Base-by-base conservation (phyloP, 2,888 invertebrate genomes). In the Vanessa cardui region DNA sequence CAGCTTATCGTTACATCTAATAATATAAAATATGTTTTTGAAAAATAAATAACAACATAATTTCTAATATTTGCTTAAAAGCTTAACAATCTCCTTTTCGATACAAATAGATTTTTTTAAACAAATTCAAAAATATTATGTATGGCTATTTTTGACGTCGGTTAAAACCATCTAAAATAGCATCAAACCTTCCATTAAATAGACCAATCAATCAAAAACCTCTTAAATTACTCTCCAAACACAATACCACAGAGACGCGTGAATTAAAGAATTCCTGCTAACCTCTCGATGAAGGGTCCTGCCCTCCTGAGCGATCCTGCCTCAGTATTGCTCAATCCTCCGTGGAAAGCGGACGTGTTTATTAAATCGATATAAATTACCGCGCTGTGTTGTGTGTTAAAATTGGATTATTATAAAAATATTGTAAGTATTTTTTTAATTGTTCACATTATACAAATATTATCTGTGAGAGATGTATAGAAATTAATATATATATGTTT, bases 341-440 rank as follows among this genome's bases (percentile, higher is more conserved):
- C 26, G 45, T 20, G 46, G 44, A 59, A 52, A 21, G 52, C 46
- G 45, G 60, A 65, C 67, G 64, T 59, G 12, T 31, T 49, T 12
- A 45, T 46, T 56, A 12, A 20, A 20, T 46, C 20, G 7, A 33
- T 33, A 31, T 3, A 39, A 52, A 39, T 52, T 26, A 50, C 54
- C 66, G 62, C 33, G 66, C 47, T 47, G 70, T 70, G 67, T 67
- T 64, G 67, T 65, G 64, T 33, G 31, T 50, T 15, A 50, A 18
- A 54, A 63, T 64, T 60, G 70, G 70, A 64, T 64, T 67, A 70
- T 46, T 60, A 31, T 45, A 54, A 49, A 50, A 47, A 54, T 33
- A 61, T 61, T 67, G 70, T 70, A 26, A 70, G 70, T 70, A 61
- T 58, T 64, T 31, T 58, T 6, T 16, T 47, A n/a, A 7, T 16